Evolutionary conservation across 1,140 invertebrate species (phyloP), one percentile per base, ranked within the genome.

Genomic region (Chironomus tepperi): DNA sequence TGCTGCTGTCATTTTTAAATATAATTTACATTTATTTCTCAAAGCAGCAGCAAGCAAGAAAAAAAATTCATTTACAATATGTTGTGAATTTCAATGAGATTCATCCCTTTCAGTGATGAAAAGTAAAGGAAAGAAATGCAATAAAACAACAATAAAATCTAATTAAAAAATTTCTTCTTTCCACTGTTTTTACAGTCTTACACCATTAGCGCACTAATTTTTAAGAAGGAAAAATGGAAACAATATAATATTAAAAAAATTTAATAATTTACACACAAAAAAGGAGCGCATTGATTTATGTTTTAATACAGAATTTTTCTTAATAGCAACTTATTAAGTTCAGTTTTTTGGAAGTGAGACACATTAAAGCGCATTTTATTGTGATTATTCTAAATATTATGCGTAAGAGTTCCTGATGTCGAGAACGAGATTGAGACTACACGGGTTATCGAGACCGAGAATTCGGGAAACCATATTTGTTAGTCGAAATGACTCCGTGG

Each of bases 101-200:
- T 57, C 9, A 57, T n/a, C 10, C 9, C 10, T 10, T 12, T 10
- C 10, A n/a, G n/a, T 10, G n/a, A 57, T 57, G 10, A 57, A 12
- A 12, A 57, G 9, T 57, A 3, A 12, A 57, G 9, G 8, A 10
- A n/a, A 10, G 19, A 70, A 70, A 70, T 70, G 65, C 65, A 70
- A 70, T 70, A 70, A 70, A 70, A 70, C 9, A 18, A 70, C 65
- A 70, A 70, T 70, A 70, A 70, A 70, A 70, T 70, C 65, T 70
- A 70, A 70, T 70, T 70, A 70, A 70, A 67, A 70, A 70, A 57
- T 57, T 15, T 57, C 24, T 57, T n/a, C 47, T 57, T 47, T 10
- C 43, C 24, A 34, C 24, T 57, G 47, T 57, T 57, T 57, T n/a
- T 67, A 12, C 16, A 67, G 64, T 67, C 65, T 70, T 21, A 5